Base-by-base conservation (phyloP, 2,797 vertebrate species). In the Karalla daura region DNA sequence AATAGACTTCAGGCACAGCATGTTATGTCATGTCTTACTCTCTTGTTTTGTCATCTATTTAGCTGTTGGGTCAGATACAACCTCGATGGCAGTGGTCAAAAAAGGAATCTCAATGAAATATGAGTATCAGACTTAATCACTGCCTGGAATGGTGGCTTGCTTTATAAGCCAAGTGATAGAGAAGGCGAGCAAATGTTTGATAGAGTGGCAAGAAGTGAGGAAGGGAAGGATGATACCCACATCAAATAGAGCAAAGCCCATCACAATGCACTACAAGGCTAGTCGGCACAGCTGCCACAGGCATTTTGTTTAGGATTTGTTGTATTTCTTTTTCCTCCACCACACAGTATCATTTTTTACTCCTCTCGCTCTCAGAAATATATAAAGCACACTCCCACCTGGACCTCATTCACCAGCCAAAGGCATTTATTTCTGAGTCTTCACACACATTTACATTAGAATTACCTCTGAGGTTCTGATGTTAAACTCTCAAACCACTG, bases 401-500 rank as follows among this genome's bases (percentile, higher is more conserved):
- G 89, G 89, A 91, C 86, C 85, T 84, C 80, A 87, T 91, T 92
- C 91, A 89, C 71, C 84, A 83, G 75, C 83, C 77, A 84, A 67
- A 83, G 74, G 84, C 86, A 84, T 92, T 93, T 91, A 92, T 89
- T 86, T 85, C 39, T 21, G 67, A 88, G 85, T 88, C 88, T 90
- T 90, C 80, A 67, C 64, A 69, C 86, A 90, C 83, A 93, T 93
- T 92, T 92, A 90, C 91, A 93, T 94, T 81, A 88, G 90, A 92
- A 92, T 91, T 90, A 91, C 88, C 86, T 91, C 78, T 81, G 87
- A 90, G 91, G 83, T 86, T 84, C 83, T 88, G 88, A 92, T 91
- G 90, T 91, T 92, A 92, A 93, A 93, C 91, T 93, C 88, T 91
- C 87, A 87, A 92, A 89, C 90, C 89, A 89, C 78, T 83, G 88